phyloP scores from a whole-genome alignment of 2,113 vertebrate species.

The Myodes glareolus region DNA sequence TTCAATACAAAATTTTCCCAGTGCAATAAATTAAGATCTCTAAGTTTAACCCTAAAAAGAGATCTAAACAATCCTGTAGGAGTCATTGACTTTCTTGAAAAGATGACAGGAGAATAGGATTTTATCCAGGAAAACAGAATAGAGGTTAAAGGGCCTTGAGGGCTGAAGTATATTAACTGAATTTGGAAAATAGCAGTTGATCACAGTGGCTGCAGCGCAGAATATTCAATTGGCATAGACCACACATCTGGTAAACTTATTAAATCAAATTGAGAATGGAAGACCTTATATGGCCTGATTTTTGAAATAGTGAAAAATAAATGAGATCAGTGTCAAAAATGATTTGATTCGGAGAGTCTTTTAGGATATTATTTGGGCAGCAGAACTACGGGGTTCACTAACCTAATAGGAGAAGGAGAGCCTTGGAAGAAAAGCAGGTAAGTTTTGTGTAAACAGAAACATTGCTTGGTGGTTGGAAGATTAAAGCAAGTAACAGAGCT shows the following conservation, averaged over 20 bases:
- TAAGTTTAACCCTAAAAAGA: background rate
- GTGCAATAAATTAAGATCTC: background rate
- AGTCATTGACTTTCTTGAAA: background rate
- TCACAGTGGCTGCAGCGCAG: background rate
- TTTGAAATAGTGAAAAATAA: background rate
- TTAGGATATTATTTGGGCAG: background rate
- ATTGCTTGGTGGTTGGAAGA: background rate
- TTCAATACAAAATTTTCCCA: background rate
- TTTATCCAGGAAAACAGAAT: slow-evolving; percentile 26
- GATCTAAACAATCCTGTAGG: background rate
- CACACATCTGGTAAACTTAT: background rate
- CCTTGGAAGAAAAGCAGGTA: background rate
- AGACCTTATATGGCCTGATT: background rate
- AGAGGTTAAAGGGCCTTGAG: slow-evolving; percentile 36
- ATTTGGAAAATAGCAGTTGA: slow-evolving; percentile 15
- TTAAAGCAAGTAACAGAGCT: background rate
- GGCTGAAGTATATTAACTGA: background rate
- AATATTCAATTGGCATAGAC: background rate
- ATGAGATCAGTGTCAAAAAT: background rate
- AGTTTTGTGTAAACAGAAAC: background rate
- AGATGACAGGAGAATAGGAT: background rate
- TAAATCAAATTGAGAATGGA: background rate
- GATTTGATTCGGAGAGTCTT: background rate
- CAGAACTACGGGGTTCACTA: background rate
- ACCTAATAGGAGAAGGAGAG: background rate